Evolutionary conservation across 2,113 vertebrate genomes (phyloP), one percentile per base, ranked within the genome.

Genomic region (Grammomys dolichurus): DNA sequence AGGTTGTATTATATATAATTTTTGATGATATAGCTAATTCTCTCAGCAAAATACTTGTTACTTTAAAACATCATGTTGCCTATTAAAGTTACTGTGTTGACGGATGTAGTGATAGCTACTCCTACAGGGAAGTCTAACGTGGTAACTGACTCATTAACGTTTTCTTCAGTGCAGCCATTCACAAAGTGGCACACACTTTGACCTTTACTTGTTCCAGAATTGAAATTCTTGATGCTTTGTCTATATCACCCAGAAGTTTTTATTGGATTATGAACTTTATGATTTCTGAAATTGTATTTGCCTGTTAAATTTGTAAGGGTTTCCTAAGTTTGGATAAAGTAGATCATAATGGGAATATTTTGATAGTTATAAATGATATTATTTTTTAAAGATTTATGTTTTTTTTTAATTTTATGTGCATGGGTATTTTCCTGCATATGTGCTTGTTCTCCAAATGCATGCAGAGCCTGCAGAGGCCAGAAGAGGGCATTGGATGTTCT

Each of bases 151-250:
- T 91, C 14, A 31, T 51, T 51, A 94, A 22, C 33, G 69, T 48
- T 72, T 94, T 92, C 69, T 91, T 87, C 22, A 95, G 87, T 54
- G 46, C 89, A 70, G 7, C 72, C 75, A 54, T 33, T 95, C 54
- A 78, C 7, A 77, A 92, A 60, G 19, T 19, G 84, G 16, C 40
- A 84, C 28, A 67, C 87, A 82, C 67, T 90, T 94, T 28, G 91
- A 89, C 60, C 48, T 92, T 89, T 46, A 20, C 31, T 86, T 85
- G 28, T 90, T 91, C 63, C 48, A 73, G 65, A 91, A 94, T 60
- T 95, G 70, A 36, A 89, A 92, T 65, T 70, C 89, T 96, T 76
- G 48, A 60, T 93, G 58, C 46, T 91, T 91, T 93, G 7, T 87
- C 87, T 58, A 22, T 90, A n/a, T 85, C 76, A 90, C 10, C 5